These are phyloP conservation scores for Aythya baeri DNA, from an alignment of 2,113 vertebrate species.

Conservation along the genomic window DNA sequence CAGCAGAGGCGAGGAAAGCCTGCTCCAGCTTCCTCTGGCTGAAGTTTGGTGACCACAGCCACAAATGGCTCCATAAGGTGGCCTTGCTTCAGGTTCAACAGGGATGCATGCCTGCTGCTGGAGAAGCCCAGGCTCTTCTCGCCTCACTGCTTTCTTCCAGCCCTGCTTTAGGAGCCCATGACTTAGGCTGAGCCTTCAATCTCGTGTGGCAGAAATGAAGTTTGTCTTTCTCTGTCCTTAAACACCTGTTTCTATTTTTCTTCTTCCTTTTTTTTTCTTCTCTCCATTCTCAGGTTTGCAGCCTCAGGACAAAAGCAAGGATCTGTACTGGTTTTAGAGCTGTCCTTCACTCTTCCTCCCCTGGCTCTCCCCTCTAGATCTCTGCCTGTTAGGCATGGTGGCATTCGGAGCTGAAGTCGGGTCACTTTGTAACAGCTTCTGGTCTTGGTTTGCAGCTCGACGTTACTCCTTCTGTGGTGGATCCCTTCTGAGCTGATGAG, in stretches of 20 bases:
- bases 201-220: constrained; percentile 17
- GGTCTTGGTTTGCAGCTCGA: constrained; percentile 96
- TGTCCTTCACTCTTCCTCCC: constrained; percentile 69
- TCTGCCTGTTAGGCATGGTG: constrained; percentile 76
- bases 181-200: constrained; percentile 6
- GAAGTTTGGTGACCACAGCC: neutral
- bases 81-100: neutral
- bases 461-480: constrained; percentile 89
- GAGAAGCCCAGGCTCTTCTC: neutral
- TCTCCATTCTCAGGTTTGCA: constrained; percentile 91
- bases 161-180: neutral
- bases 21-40: neutral
- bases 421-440: constrained; percentile 91
- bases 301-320: constrained; percentile 96
- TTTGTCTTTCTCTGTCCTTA: constrained; percentile 71
- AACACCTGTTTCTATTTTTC: constrained; percentile 69
- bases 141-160: neutral
- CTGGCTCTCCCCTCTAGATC: constrained; percentile 79
- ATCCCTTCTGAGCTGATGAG: constrained; percentile 90
- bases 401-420: constrained; percentile 74
- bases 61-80: neutral
- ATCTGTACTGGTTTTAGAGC: constrained; percentile 97
- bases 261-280: constrained; percentile 64
- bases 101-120: rapidly evolving
- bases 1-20: neutral